phyloP scores from a whole-genome alignment of 2,113 vertebrate species.

The Charadrius vociferus region DNA sequence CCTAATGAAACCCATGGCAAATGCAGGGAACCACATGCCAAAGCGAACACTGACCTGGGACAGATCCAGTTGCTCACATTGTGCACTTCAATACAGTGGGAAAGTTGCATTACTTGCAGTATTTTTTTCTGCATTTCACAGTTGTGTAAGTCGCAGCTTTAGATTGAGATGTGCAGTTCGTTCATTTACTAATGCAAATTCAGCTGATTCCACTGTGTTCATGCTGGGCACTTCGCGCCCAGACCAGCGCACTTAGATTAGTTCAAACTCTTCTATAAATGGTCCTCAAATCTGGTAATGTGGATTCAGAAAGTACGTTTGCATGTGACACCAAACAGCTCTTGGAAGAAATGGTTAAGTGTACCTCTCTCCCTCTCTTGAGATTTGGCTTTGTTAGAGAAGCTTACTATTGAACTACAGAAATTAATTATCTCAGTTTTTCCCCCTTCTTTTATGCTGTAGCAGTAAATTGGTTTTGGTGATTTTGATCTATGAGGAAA shows the following conservation, averaged over 20 bases:
- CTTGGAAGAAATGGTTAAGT: not conserved
- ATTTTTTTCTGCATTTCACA: not conserved
- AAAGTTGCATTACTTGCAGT: not conserved
- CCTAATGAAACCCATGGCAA: not conserved
- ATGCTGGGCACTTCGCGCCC: not conserved
- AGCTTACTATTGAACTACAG: not conserved
- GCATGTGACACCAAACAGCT: not conserved
- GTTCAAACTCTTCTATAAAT: not conserved
- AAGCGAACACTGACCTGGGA: not conserved
- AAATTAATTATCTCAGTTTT: not conserved
- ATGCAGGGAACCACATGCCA: not conserved
- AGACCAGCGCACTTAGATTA: not conserved
- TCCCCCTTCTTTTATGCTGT: not conserved
- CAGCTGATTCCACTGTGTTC: not conserved
- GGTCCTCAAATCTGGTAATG: not conserved
- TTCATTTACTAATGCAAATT: not conserved
- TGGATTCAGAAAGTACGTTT: not conserved
- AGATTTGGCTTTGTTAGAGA: not conserved
- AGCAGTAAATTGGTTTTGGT: not conserved
- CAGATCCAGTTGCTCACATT: not conserved
- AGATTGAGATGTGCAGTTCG: not conserved
- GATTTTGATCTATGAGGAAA: conserved; percentile 57
- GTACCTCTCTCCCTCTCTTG: not conserved
- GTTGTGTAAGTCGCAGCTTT: not conserved
- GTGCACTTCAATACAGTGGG: not conserved